These are phyloP conservation scores for Melitaea athalia DNA, from an alignment of 2,888 invertebrate species.

Conservation along the genomic window DNA sequence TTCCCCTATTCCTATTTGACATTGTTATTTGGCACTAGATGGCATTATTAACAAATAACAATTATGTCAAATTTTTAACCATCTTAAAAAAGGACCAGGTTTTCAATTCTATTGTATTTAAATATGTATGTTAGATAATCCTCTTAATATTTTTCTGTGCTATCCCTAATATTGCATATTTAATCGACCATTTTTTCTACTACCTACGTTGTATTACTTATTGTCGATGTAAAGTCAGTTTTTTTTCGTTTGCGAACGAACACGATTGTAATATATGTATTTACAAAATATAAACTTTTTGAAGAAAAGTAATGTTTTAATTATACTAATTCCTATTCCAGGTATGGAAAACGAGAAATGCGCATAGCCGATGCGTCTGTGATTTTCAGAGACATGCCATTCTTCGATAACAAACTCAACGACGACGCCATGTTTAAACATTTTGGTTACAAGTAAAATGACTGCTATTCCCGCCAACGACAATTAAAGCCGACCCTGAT, in stretches of 20 bases:
- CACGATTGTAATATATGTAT: not conserved
- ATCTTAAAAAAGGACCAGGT: too few species aligned
- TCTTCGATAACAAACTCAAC: slow-evolving; percentile 61
- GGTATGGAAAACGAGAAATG: slow-evolving; percentile 76
- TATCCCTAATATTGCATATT: too few species aligned
- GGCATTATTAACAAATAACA: not conserved
- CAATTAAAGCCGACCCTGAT: slow-evolving; percentile 6
- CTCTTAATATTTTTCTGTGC: too few species aligned
- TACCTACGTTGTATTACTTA: too few species aligned
- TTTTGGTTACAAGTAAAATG: slow-evolving; percentile 64
- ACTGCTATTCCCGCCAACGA: slow-evolving; percentile 6
- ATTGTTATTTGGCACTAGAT: not conserved
- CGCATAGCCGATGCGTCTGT: slow-evolving; percentile 75
- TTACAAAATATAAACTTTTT: not conserved
- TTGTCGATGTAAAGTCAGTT: too few species aligned
- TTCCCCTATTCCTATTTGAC: too few species aligned
- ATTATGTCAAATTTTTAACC: not conserved
- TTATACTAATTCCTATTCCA: slow-evolving; percentile 45
- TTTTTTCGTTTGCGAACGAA: too few species aligned
- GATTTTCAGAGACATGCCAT: slow-evolving; percentile 70
- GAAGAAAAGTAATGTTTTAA: not conserved
- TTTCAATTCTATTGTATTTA: too few species aligned
- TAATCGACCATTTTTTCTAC: too few species aligned
- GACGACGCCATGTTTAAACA: slow-evolving; percentile 65
- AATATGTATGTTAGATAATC: too few species aligned